phyloP scores from a whole-genome alignment of 2,113 vertebrate species.

The Cyphomyrus plagiostoma region DNA sequence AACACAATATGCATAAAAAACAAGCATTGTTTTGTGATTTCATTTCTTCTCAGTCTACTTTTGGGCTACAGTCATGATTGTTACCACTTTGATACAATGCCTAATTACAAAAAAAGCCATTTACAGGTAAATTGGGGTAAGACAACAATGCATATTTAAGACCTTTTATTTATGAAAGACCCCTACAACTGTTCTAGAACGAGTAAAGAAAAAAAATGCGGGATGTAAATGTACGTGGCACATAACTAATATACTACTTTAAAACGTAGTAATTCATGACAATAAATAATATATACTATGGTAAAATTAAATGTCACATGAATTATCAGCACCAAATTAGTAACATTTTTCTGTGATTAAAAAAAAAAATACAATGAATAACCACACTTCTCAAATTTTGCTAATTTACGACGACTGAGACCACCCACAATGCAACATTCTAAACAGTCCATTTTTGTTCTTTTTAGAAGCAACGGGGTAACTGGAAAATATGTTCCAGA shows the following conservation, averaged over 20 bases:
- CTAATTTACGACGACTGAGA: slow-evolving; percentile 41
- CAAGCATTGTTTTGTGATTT: background rate
- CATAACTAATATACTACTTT: background rate
- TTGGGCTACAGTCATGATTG: background rate
- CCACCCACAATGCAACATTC: slow-evolving; percentile 34
- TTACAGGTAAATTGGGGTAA: background rate
- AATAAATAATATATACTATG: slow-evolving; percentile 14
- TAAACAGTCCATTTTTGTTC: slow-evolving; percentile 42
- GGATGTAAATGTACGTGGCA: background rate
- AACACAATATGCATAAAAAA: background rate
- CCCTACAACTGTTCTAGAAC: background rate
- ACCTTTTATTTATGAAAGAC: slow-evolving; percentile 7
- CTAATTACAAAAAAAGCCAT: background rate
- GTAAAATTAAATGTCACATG: background rate
- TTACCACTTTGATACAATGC: background rate
- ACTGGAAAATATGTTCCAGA: slow-evolving; percentile 39
- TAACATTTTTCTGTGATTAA: background rate
- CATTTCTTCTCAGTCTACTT: background rate
- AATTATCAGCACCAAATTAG: background rate
- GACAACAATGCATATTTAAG: background rate
- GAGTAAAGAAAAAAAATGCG: slow-evolving; percentile 17
- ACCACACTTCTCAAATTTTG: slow-evolving; percentile 33
- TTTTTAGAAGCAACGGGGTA: slow-evolving; percentile 30
- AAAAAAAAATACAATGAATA: background rate
- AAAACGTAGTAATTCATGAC: slow-evolving; percentile 7